Conservation (phyloP, 2,113 vertebrate species). For the Origma solitaria region DNA sequence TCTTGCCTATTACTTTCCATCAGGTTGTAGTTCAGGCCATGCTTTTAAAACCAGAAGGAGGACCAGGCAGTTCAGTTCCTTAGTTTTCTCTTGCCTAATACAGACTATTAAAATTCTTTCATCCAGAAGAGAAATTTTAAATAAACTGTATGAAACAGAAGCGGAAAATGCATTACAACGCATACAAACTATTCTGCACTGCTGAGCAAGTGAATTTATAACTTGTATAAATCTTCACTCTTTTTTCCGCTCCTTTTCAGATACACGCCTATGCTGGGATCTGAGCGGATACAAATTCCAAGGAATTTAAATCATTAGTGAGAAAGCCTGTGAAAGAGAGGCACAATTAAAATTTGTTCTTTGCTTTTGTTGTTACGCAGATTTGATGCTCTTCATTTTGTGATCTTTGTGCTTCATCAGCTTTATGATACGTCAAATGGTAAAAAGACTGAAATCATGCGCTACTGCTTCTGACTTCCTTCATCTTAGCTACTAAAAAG, state of each 20-base stretch:
- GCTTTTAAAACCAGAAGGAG: neutral
- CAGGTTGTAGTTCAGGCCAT: neutral
- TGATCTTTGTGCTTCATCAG: neutral
- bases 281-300: neutral
- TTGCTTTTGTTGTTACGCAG: neutral
- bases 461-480: neutral
- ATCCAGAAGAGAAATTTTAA: neutral
- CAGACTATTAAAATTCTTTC: neutral
- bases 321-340: neutral
- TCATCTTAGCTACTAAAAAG: neutral
- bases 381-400: neutral
- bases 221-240: neutral
- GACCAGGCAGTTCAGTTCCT: neutral
- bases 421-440: neutral
- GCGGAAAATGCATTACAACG: neutral
- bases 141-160: neutral
- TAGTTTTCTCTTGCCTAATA: neutral
- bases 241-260: neutral
- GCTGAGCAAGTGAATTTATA: conserved; percentile 13
- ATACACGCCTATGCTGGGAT: neutral
- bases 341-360: conserved; percentile 1
- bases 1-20: neutral
- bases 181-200: neutral
- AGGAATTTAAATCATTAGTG: neutral
- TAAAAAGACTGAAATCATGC: neutral